Base-by-base conservation (phyloP, 1,140 invertebrate genomes). In the Ctenoplectra terminalis region DNA sequence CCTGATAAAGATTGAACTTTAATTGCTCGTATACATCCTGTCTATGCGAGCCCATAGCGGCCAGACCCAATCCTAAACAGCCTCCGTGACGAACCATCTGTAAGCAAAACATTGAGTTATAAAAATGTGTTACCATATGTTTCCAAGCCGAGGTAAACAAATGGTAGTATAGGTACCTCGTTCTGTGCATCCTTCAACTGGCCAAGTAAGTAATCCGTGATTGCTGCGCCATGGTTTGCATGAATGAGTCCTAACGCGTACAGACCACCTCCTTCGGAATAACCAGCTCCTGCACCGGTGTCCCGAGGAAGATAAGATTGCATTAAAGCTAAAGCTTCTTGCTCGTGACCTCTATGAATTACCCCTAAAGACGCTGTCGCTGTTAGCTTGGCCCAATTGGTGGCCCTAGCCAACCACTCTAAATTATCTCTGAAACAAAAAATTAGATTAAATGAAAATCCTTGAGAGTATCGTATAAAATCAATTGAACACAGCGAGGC, bases 371-470 rank as follows among this genome's bases (percentile, higher is more conserved):
- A 99, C 1, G 99, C 99, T 43, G 99, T 99, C 0, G 99, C 99
- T 54, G 99, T 99, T 84, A 99, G 95, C 93, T 99, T 99, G 0
- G 99, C 99, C 99, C 99, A 99, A 93, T 99, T 99, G 17, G 99
- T 99, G 0, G 99, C 99, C 77, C 99, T 95, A 1, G 98, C 98
- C 71, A 99, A 94, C 99, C 99, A 99, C 91, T 99, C 99, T 48
- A 99, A 94, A 93, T 99, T 99, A 91, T 99, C 99, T 87, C 99
- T 97, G 87, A 58, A 85, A 84, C 52, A n/a, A 11, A 23, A 67
- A 40, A n/a, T n/a, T n/a, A n/a, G n/a, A n/a, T n/a, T n/a, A n/a
- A n/a, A n/a, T n/a, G n/a, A n/a, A n/a, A n/a, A n/a, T n/a, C n/a
- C n/a, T n/a, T n/a, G n/a, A 40, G 40, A 40, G 40, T 40, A 63